Percentiles rank a stretch among this genome's conserved stretches.
Conservation (phyloP, 2,888 invertebrate genomes). For the Rhyacophila evoluta region DNA sequence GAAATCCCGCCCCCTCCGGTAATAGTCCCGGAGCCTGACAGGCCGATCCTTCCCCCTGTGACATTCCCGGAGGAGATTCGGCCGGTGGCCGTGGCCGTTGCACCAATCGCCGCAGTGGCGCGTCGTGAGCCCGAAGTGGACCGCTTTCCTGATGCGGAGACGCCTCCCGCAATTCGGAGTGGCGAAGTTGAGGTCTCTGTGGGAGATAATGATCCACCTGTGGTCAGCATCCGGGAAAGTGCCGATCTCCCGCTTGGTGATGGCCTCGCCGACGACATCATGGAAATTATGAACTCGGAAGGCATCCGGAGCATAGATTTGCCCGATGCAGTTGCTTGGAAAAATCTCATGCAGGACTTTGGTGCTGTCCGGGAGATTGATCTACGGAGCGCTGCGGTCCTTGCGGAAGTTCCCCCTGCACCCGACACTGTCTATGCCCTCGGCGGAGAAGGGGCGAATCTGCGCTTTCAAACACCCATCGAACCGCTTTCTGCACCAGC, state of each 20-base stretch:
- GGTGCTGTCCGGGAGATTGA: slow-evolving; percentile 67
- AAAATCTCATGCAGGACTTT: slow-evolving; percentile 68
- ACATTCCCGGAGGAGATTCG: slow-evolving; percentile 58
- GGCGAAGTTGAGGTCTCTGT: slow-evolving; percentile 66
- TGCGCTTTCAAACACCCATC: slow-evolving; percentile 56
- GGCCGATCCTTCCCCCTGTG: slow-evolving; percentile 60
- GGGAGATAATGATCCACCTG: slow-evolving; percentile 67
- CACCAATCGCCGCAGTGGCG: slow-evolving; percentile 33
- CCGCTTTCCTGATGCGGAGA: slow-evolving; percentile 39
- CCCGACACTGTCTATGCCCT: slow-evolving; percentile 59
- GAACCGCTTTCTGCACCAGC: slow-evolving; percentile 38
- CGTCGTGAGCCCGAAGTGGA: slow-evolving; percentile 30
- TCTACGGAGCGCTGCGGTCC: slow-evolving; percentile 63
- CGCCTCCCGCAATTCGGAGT: slow-evolving; percentile 34
- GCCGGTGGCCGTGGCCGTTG: slow-evolving; percentile 45
- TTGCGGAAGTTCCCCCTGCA: slow-evolving; percentile 57
- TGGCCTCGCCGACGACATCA: slow-evolving; percentile 67
- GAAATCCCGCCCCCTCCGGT: slow-evolving; percentile 58
- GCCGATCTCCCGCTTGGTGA: slow-evolving; percentile 67
- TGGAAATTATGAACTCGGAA: slow-evolving; percentile 69
- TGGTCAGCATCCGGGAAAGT: slow-evolving; percentile 69
- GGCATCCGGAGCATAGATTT: slow-evolving; percentile 68
- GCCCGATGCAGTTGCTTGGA: slow-evolving; percentile 64
- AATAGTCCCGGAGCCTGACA: slow-evolving; percentile 36
- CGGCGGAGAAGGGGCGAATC: slow-evolving; percentile 60